These are phyloP conservation scores for Orycteropus afer DNA, from an alignment of 2,113 vertebrate species.

Conservation along the genomic window DNA sequence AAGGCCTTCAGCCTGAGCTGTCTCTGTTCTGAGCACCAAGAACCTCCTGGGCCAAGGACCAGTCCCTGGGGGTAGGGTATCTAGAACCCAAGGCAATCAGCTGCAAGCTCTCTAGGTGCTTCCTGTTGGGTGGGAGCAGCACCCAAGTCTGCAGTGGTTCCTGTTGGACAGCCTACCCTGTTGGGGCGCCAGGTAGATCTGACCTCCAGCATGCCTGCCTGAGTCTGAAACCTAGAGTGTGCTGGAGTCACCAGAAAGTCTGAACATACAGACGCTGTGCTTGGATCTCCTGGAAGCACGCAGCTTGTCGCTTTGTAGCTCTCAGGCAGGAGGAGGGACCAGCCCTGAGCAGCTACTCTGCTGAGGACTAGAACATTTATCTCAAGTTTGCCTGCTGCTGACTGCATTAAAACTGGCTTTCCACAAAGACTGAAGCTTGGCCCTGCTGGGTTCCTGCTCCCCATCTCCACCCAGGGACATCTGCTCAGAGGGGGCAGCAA, in stretches of 20 bases:
- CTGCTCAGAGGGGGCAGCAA: neutral
- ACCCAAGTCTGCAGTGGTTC: too few relatives aligned
- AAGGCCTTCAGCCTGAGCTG: neutral
- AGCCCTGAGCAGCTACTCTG: neutral
- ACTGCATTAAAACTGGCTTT: neutral
- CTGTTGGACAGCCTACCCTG: too few relatives aligned
- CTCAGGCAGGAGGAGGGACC: neutral
- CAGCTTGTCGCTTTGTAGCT: neutral
- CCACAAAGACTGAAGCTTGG: neutral
- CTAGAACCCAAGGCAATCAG: neutral
- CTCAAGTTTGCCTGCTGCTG: neutral
- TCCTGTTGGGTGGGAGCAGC: too few relatives aligned
- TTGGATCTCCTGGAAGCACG: neutral
- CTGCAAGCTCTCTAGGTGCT: neutral
- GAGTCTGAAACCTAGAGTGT: neutral
- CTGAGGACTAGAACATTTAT: neutral
- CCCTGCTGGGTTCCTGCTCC: too few relatives aligned
- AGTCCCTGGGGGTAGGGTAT: neutral
- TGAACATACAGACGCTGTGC: neutral
- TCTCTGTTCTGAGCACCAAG: neutral
- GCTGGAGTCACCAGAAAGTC: neutral
- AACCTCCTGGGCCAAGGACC: neutral
- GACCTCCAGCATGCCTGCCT: too few relatives aligned
- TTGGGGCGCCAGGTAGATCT: too few relatives aligned
- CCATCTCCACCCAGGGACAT: neutral